These are phyloP conservation scores for Apodemia mormo DNA, from an alignment of 2,888 invertebrate genomes.

Conservation along the genomic window DNA sequence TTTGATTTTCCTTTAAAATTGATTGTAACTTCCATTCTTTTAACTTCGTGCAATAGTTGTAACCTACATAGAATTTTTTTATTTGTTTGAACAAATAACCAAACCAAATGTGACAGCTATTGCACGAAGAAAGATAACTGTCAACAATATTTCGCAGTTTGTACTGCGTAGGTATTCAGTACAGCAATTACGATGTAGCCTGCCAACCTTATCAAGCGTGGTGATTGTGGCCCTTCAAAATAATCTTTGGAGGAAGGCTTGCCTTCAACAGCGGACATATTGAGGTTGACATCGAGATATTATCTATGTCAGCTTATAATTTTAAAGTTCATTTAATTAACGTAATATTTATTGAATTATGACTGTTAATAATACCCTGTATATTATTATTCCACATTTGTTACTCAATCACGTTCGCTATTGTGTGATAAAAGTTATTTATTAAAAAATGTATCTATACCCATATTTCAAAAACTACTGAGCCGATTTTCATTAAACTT, in stretches of 20 bases:
- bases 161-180: constrained; percentile 7
- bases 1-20: too few relatives aligned
- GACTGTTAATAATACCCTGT: background rate
- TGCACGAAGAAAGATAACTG: constrained; percentile 1
- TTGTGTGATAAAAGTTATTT: too few relatives aligned
- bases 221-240: constrained; percentile 17
- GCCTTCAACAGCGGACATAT: constrained; percentile 16
- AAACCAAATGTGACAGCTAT: background rate
- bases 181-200: constrained; percentile 18
- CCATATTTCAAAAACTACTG: too few relatives aligned
- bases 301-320: constrained; percentile 4
- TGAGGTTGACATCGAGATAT: constrained; percentile 14
- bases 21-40: too few relatives aligned
- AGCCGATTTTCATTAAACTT: too few relatives aligned
- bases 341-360: background rate
- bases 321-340: background rate
- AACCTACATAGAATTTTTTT: background rate
- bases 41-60: too few relatives aligned
- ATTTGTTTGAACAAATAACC: background rate
- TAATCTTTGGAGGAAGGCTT: constrained; percentile 15
- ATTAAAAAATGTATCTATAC: too few relatives aligned
- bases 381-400: too few relatives aligned
- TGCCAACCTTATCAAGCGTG: constrained; percentile 17
- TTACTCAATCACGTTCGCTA: too few relatives aligned
- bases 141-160: background rate